These are phyloP conservation scores for Rhyacophila evoluta DNA, from an alignment of 2,888 invertebrate species.

Conservation along the genomic window DNA sequence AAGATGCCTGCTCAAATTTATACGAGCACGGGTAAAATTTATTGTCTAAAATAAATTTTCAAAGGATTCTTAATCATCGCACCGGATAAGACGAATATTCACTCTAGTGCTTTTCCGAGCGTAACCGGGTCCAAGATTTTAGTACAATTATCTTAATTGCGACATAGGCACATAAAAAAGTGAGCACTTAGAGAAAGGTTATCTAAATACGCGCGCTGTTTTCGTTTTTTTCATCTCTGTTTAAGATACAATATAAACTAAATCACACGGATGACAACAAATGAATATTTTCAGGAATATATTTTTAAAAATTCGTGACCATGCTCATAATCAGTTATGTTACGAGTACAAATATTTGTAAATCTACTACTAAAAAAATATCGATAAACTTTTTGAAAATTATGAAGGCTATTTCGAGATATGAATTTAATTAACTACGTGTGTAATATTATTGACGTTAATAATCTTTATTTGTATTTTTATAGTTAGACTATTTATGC, in stretches of 20 bases:
- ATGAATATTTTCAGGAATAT: not conserved
- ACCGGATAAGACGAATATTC: constrained; percentile 1
- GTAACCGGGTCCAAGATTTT: not conserved
- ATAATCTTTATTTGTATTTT: too few relatives aligned
- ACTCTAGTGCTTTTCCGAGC: constrained; percentile 8
- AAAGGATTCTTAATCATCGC: constrained; percentile 22
- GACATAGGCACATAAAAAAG: constrained; percentile 29
- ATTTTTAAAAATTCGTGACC: too few relatives aligned
- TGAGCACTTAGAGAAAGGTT: not conserved
- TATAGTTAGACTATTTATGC: too few relatives aligned
- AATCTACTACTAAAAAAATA: too few relatives aligned
- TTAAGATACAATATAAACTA: constrained; percentile 21
- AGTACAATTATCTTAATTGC: constrained; percentile 31
- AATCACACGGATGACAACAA: not conserved
- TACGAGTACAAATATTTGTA: too few relatives aligned
- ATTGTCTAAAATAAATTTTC: constrained; percentile 18
- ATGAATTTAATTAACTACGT: too few relatives aligned
- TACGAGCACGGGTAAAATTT: not conserved
- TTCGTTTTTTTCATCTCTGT: not conserved
- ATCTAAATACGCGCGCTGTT: constrained; percentile 5
- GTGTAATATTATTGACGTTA: too few relatives aligned
- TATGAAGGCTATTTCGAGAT: too few relatives aligned
- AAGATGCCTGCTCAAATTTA: not conserved
- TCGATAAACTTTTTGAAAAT: too few relatives aligned
- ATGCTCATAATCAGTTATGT: too few relatives aligned